Percentiles rank a stretch among this genome's conserved stretches.
These are phyloP conservation scores for Cryptophagus acutangulus DNA, from an alignment of 2,888 invertebrate species.

Conservation along the genomic window DNA sequence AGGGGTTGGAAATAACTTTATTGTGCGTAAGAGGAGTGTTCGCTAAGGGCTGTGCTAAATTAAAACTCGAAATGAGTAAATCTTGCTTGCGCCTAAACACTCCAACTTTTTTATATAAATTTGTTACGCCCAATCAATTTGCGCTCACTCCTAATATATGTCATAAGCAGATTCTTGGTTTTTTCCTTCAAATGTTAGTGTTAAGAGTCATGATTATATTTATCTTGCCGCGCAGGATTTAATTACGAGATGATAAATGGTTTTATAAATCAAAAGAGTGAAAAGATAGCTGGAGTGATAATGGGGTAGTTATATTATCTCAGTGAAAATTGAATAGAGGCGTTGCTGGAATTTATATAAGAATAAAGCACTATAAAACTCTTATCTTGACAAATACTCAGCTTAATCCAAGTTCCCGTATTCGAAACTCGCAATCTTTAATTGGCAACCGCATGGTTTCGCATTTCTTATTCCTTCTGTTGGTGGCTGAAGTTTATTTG, in stretches of 20 bases:
- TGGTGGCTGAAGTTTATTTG: conserved; percentile 25
- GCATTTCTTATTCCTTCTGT: conserved; percentile 26
- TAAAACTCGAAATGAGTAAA: conserved; percentile 23
- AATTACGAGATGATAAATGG: background rate
- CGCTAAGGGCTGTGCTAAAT: conserved; percentile 22
- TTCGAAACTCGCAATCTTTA: conserved; percentile 15
- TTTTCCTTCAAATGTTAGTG: no score
- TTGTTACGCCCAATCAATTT: conserved; percentile 16
- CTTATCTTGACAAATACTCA: conserved; percentile 4
- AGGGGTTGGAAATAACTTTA: conserved; percentile 38
- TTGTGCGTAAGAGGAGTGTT: conserved; percentile 29
- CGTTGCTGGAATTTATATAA: conserved; percentile 1
- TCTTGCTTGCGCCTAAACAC: conserved; percentile 15
- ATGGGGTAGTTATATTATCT: conserved; percentile 8
- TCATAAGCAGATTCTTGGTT: no score
- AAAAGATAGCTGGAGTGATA: background rate
- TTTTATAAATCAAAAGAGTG: background rate
- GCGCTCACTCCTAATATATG: conserved; percentile 3
- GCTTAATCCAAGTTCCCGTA: conserved; percentile 6
- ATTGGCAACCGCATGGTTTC: conserved; percentile 10
- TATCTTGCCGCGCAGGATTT: no score
- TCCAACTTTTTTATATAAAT: conserved; percentile 21
- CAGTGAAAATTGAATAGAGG: conserved; percentile 15
- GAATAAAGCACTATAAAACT: conserved; percentile 2
- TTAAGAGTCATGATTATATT: no score